Evolutionary conservation across 2,113 vertebrate genomes (phyloP).

Genomic region (Cynoglossus semilaevis): DNA sequence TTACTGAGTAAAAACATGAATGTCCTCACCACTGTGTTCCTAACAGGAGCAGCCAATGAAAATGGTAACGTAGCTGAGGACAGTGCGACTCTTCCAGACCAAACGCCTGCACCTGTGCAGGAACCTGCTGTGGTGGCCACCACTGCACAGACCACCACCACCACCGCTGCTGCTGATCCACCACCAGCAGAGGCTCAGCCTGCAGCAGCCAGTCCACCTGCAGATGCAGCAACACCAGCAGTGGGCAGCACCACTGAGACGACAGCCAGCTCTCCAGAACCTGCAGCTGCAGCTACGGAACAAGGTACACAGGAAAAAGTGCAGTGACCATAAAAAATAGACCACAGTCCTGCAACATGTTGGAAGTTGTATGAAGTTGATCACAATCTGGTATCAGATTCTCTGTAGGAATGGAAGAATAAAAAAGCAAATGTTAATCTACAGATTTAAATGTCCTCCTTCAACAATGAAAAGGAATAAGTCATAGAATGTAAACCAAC

Average conservation of each 20-base stretch:
- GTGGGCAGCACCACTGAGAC: slow-evolving; percentile 14
- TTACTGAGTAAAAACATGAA: no score
- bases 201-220: slow-evolving; percentile 1
- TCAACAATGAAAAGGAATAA: no score
- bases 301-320: slow-evolving; percentile 36
- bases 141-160: slow-evolving; percentile 1
- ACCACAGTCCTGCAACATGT: neutral
- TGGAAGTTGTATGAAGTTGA: neutral
- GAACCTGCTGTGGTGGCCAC: slow-evolving; percentile 26
- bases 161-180: slow-evolving; percentile 13
- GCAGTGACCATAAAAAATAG: neutral
- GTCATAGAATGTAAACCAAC: no score
- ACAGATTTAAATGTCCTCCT: no score
- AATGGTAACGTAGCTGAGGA: slow-evolving; percentile 64
- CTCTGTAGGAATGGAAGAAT: neutral
- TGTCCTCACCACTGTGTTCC: neutral
- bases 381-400: neutral
- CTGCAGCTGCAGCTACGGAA: slow-evolving; percentile 43
- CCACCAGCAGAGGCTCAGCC: slow-evolving; percentile 35
- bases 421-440: no score
- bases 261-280: slow-evolving; percentile 25
- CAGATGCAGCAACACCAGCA: slow-evolving; percentile 13
- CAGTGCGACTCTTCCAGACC: slow-evolving; percentile 66
- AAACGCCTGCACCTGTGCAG: slow-evolving; percentile 35
- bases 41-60: slow-evolving; percentile 58